Evolutionary conservation across 2,888 invertebrate species (phyloP).

Genomic region (Cistogaster globosa): DNA sequence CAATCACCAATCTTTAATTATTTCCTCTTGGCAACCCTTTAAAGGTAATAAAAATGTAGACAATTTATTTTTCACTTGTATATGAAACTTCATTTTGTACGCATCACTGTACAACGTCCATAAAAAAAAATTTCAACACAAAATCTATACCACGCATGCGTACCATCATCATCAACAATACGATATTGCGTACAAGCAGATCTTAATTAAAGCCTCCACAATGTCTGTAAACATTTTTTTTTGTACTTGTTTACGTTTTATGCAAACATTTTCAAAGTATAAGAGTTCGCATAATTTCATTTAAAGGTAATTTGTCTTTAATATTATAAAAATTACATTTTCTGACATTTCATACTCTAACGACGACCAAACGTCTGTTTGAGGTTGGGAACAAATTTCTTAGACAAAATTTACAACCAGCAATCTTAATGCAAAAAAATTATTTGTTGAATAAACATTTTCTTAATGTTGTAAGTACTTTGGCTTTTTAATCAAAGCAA

Average conservation of each 20-base stretch:
- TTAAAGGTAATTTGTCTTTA: slow-evolving; percentile 64
- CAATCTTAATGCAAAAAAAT: neutral
- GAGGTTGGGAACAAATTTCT: slow-evolving; percentile 54
- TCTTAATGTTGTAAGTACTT: slow-evolving; percentile 48
- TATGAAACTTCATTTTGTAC: slow-evolving; percentile 13
- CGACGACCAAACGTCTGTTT: neutral
- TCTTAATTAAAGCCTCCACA: slow-evolving; percentile 36
- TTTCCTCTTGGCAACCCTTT: slow-evolving; percentile 15
- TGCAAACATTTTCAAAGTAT: slow-evolving; percentile 41
- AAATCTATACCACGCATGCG: slow-evolving; percentile 51
- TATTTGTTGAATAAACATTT: slow-evolving; percentile 43
- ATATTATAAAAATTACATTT: slow-evolving; percentile 59
- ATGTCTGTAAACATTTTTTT: neutral
- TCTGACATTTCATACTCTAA: slow-evolving; percentile 10
- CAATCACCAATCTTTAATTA: too few species aligned
- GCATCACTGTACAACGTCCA: slow-evolving; percentile 9
- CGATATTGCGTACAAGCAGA: neutral
- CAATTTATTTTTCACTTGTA: slow-evolving; percentile 12
- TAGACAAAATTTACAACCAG: slow-evolving; percentile 23
- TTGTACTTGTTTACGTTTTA: slow-evolving; percentile 5
- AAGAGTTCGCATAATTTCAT: slow-evolving; percentile 57
- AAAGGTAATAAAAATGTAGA: slow-evolving; percentile 47
- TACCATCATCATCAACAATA: slow-evolving; percentile 12
- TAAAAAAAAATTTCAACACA: slow-evolving; percentile 8
- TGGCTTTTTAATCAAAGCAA: slow-evolving; percentile 47